Percentiles rank a stretch among this genome's conserved stretches.
Conservation (phyloP, 1,140 invertebrate genomes). For the Drosophila cardini region DNA sequence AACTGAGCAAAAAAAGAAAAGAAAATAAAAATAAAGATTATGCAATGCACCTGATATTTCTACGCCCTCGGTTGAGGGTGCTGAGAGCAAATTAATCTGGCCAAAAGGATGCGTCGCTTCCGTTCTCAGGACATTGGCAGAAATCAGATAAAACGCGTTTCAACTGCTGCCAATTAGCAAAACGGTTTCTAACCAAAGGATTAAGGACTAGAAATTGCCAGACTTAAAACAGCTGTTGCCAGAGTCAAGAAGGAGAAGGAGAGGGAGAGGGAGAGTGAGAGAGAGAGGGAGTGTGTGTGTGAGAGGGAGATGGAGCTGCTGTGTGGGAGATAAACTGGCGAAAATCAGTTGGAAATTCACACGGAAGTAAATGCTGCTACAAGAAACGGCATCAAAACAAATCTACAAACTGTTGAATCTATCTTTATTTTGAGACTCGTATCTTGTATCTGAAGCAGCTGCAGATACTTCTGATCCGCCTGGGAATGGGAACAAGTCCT, state of each 20-base stretch:
- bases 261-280: not conserved
- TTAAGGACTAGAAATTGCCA: slow-evolving; percentile 43
- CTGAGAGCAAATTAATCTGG: not conserved
- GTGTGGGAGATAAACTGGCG: slow-evolving; percentile 9
- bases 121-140: slow-evolving; percentile 36
- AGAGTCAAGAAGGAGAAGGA: not conserved
- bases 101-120: slow-evolving; percentile 35
- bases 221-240: slow-evolving; percentile 24
- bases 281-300: not conserved
- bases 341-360: slow-evolving; percentile 39
- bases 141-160: slow-evolving; percentile 34
- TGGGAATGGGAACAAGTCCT: slow-evolving; percentile 16
- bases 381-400: slow-evolving; percentile 17
- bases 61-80: slow-evolving; percentile 32
- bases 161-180: slow-evolving; percentile 39
- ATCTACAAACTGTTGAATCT: slow-evolving; percentile 36
- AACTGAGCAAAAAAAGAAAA: slow-evolving; percentile 15
- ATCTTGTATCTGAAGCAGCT: slow-evolving; percentile 17
- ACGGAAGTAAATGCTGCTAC: slow-evolving; percentile 49
- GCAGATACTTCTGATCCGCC: slow-evolving; percentile 14
- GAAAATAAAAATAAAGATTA: slow-evolving; percentile 17
- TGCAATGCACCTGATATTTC: slow-evolving; percentile 45
- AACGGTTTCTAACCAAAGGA: slow-evolving; percentile 51
- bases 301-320: not conserved
- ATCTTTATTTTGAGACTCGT: not conserved